Percentiles rank a stretch among this genome's conserved stretches.
Evolutionary conservation across 2,113 vertebrate genomes (phyloP).

Genomic region (Pionites leucogaster): DNA sequence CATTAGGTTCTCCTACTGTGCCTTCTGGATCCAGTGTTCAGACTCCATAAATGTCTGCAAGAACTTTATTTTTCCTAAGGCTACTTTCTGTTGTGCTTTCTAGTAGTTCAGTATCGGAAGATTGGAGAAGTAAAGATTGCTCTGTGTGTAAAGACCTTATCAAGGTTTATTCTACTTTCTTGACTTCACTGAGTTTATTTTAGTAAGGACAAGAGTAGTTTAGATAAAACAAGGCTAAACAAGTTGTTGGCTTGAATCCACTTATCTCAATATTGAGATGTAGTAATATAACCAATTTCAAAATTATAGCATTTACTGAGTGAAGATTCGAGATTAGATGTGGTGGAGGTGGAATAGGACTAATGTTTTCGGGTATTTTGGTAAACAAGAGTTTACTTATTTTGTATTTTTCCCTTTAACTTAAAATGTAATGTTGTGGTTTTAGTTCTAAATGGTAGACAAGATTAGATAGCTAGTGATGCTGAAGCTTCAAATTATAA

Average conservation of each 20-base stretch:
- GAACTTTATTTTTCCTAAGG: not conserved
- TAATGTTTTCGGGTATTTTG: not conserved
- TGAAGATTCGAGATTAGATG: not conserved
- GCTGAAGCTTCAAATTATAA: not conserved
- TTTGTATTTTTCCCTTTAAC: not conserved
- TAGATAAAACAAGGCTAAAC: not conserved
- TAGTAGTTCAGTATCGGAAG: not conserved
- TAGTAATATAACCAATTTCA: not conserved
- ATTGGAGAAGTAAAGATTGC: not conserved
- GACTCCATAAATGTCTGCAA: not conserved
- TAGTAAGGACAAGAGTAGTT: not conserved
- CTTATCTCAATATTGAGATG: not conserved
- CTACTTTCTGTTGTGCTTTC: not conserved
- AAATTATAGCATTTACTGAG: not conserved
- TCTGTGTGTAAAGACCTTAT: rapidly evolving
- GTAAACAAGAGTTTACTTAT: not conserved
- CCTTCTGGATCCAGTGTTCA: not conserved
- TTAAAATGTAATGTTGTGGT: not conserved
- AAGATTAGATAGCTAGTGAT: not conserved
- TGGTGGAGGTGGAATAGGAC: not conserved
- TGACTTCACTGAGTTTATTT: not conserved
- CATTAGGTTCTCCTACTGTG: not conserved
- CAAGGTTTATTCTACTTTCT: not conserved
- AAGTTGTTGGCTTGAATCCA: not conserved
- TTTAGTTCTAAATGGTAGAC: not conserved